Evolutionary conservation across 2,797 vertebrate genomes (phyloP).

Genomic region (Microctenopoma stevenorrisi): DNA sequence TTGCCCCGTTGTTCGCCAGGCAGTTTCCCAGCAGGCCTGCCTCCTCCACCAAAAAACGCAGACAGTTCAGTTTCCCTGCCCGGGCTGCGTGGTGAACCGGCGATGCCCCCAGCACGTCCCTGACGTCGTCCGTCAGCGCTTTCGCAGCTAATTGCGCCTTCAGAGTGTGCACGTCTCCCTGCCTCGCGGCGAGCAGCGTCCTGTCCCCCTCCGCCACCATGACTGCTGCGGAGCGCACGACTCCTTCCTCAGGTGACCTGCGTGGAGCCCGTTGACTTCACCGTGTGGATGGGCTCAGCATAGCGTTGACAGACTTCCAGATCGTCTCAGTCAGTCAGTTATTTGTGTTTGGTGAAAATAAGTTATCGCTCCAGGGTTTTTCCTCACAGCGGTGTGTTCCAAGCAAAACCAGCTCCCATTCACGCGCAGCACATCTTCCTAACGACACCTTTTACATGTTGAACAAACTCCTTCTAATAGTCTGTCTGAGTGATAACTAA

Average conservation of each 20-base stretch:
- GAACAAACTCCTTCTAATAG: not conserved
- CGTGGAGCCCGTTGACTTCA: constrained; percentile 52
- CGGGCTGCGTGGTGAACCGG: constrained; percentile 93
- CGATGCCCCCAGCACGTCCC: constrained; percentile 89
- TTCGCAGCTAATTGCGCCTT: constrained; percentile 82
- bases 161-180: constrained; percentile 89
- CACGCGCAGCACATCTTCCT: not conserved
- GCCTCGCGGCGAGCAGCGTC: constrained; percentile 88
- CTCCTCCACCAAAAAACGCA: constrained; percentile 93
- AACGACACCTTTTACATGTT: constrained; percentile 23
- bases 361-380: constrained; percentile 27
- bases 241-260: constrained; percentile 27
- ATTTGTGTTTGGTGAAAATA: not conserved
- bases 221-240: constrained; percentile 24
- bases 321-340: constrained; percentile 34
- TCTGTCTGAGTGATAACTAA: constrained; percentile 6
- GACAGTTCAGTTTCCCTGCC: constrained; percentile 88
- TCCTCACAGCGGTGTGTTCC: not conserved
- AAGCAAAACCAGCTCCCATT: not conserved
- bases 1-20: constrained; percentile 91
- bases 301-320: constrained; percentile 20
- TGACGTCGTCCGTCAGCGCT: constrained; percentile 78
- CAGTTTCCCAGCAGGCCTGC: constrained; percentile 82
- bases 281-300: constrained; percentile 50
- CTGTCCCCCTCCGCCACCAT: constrained; percentile 90